Conservation (phyloP, 2,113 vertebrate species). For the Tricholaema leucomelas region DNA sequence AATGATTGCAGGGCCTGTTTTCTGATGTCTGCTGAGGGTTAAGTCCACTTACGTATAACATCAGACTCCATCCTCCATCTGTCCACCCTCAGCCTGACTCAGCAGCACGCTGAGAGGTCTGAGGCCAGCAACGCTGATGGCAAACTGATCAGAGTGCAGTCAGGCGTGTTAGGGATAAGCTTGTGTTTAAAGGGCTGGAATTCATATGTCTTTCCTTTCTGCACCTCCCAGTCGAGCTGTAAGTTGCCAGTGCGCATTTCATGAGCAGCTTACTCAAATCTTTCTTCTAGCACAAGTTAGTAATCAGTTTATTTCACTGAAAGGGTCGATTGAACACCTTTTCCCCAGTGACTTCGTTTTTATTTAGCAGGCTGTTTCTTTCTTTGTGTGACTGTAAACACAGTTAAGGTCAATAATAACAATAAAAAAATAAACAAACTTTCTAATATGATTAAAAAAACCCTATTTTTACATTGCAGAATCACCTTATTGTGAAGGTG, state of each 20-base stretch:
- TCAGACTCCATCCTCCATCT: not conserved
- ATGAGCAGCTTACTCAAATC: not conserved
- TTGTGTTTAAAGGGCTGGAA: not conserved
- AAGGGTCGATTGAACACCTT: not conserved
- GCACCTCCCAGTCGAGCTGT: not conserved
- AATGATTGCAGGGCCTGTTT: not conserved
- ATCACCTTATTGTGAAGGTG: slow-evolving; percentile 97
- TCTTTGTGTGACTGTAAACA: not conserved
- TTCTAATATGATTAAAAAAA: not conserved
- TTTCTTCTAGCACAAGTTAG: not conserved
- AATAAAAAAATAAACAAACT: not conserved
- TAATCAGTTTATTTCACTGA: not conserved
- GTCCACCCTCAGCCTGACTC: not conserved
- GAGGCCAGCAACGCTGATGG: not conserved
- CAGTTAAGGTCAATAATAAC: not conserved
- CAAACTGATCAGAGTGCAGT: not conserved
- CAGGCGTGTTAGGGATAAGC: not conserved
- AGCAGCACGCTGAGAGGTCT: not conserved
- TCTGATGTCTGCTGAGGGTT: not conserved
- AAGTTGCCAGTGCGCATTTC: not conserved
- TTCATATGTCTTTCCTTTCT: not conserved
- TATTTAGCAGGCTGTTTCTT: not conserved
- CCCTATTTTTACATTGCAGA: slow-evolving; percentile 76
- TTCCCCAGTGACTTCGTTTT: not conserved
- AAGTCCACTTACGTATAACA: not conserved